Evolutionary conservation across 2,797 vertebrate genomes (phyloP).

Genomic region (Remorina albescens): DNA sequence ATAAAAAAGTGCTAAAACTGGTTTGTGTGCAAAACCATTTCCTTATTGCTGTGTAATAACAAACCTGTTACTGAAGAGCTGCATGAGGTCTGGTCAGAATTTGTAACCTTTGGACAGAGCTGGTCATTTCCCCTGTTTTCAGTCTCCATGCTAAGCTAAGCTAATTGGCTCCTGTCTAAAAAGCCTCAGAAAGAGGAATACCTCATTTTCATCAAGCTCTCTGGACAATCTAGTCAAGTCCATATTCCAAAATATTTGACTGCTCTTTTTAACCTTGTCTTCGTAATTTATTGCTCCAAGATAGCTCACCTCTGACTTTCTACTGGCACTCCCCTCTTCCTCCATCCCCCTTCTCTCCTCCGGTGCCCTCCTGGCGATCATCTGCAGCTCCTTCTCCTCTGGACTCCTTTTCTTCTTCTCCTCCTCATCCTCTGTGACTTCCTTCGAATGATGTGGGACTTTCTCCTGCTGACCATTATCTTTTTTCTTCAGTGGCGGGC

Average conservation of each 20-base stretch:
- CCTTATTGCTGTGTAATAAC: too few species aligned
- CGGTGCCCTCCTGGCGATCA: slow-evolving; percentile 77
- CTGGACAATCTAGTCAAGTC: background rate
- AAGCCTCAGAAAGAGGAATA: too few species aligned
- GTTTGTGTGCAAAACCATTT: too few species aligned
- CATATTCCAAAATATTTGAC: background rate
- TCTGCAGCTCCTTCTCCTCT: slow-evolving; percentile 85
- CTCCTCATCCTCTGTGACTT: slow-evolving; percentile 72
- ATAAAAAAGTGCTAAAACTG: too few species aligned
- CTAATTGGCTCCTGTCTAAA: background rate
- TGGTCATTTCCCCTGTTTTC: too few species aligned
- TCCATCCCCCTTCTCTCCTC: slow-evolving; percentile 85
- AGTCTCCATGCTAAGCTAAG: too few species aligned
- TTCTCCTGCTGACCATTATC: slow-evolving; percentile 62
- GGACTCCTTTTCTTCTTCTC: slow-evolving; percentile 69
- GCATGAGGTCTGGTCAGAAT: too few species aligned
- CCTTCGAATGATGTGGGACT: slow-evolving; percentile 84
- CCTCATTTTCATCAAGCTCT: background rate
- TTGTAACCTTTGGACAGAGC: too few species aligned
- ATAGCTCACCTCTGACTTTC: slow-evolving; percentile 90
- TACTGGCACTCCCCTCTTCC: slow-evolving; percentile 94
- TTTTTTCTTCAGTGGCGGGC: slow-evolving; percentile 62
- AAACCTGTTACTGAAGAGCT: too few species aligned
- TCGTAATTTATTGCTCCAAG: background rate
- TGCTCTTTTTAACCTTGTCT: background rate